A percentile compares a stretch with the other conserved stretches of the same genome.
Conservation (phyloP, 2,888 invertebrate species). For the Sepiola atlantica region DNA sequence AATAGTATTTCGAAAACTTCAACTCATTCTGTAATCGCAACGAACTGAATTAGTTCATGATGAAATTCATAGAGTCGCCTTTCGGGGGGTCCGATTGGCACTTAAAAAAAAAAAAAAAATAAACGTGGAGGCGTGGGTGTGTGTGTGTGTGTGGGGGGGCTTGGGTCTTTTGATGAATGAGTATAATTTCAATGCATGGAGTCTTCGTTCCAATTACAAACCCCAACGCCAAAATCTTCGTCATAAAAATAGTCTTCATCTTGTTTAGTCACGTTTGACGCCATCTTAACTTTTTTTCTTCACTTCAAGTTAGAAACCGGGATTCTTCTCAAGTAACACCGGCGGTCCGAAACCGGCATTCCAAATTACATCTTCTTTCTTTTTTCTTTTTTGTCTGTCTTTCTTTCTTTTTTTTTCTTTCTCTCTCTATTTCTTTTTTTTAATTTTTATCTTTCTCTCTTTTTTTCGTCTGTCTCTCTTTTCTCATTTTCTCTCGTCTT, state of each 20-base stretch:
- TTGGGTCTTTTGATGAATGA: background rate
- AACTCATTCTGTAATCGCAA: background rate
- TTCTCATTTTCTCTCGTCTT: background rate
- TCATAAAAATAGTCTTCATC: too few relatives aligned
- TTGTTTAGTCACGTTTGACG: background rate
- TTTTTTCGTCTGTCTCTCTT: background rate
- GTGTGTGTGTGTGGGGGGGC: too few relatives aligned
- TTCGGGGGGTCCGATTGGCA: too few relatives aligned
- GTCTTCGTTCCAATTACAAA: background rate
- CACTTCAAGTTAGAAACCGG: background rate
- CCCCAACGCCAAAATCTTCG: background rate
- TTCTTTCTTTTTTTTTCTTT: background rate
- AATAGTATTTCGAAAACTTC: background rate
- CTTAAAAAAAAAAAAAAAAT: too few relatives aligned
- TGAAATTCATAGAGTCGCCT: background rate
- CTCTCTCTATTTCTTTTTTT: background rate
- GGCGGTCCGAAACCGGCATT: too few relatives aligned
- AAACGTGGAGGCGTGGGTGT: too few relatives aligned
- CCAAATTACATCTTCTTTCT: background rate
- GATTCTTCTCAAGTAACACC: background rate
- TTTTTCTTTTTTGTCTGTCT: too few relatives aligned
- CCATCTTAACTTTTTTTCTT: background rate
- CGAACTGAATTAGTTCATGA: background rate
- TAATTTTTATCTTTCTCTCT: background rate
- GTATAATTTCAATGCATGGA: background rate